Evolutionary conservation across 2,888 invertebrate genomes (phyloP), one percentile per base, ranked within the genome.

Genomic region (Cantharis rufa): DNA sequence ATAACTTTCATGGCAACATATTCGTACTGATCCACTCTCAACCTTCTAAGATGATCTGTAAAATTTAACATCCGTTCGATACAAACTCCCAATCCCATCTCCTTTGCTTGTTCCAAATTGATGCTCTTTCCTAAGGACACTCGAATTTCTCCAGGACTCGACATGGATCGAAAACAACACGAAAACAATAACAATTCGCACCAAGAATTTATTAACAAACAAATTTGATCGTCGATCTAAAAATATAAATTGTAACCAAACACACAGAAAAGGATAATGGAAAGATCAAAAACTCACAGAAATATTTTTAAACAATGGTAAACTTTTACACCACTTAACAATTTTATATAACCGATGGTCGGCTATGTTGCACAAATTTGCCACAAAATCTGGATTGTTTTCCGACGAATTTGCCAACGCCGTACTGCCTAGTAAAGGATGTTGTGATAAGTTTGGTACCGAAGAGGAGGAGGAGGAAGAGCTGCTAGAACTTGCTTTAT

Each of bases 141-240:
- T 79, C 95, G 91, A 83, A 97, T 96, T 88, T 97, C 96, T 10
- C 96, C 96, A 9, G 97, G 97, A 71, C 95, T 95, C 80, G 94
- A 92, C 88, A 98, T 94, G 62, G 98, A 98, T 79, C 97, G 94
- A 90, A 96, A 98, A 88, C 97, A 97, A 89, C 97, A 97, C 70
- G 97, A 97, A 86, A 97, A 94, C 80, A 97, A 91, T 82, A 97
- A 89, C 83, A 97, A 90, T 89, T 97, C 97, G 89, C 98, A 98
- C 98, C 98, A 98, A 79, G 98, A 97, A 89, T 98, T 98, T 86
- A 98, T 98, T 82, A 98, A 92, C 85, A 98, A 90, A 86, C 97
- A 95, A 85, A 98, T 98, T 90, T 98, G 98, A 90, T 98, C 98
- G 89, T 98, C 98, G 88, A 98, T 98, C 97, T 97, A 89, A 48